Conservation (phyloP, 2,888 invertebrate species). For the Vanessa cardui region DNA sequence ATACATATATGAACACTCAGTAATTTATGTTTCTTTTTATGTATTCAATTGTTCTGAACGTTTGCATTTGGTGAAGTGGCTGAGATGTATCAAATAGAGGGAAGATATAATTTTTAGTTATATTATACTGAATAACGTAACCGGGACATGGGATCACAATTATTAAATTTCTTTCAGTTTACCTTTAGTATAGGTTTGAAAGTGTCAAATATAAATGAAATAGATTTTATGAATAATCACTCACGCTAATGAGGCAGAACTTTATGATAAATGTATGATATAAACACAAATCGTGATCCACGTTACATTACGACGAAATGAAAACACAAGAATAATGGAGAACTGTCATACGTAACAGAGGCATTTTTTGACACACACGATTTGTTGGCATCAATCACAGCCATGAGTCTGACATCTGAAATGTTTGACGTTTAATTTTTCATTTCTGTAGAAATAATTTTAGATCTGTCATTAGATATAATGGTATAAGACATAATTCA, state of each 20-base stretch:
- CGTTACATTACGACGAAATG: constrained; percentile 23
- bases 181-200: too few species aligned
- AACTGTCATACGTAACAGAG: constrained; percentile 37
- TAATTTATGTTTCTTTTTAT: too few species aligned
- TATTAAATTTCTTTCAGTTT: too few species aligned
- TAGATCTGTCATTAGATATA: constrained; percentile 17
- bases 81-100: too few species aligned
- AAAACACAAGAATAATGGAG: constrained; percentile 37
- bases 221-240: neutral
- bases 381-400: constrained; percentile 44
- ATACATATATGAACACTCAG: too few species aligned
- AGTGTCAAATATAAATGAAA: too few species aligned
- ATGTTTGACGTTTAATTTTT: constrained; percentile 43
- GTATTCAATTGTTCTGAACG: too few species aligned
- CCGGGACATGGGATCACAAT: too few species aligned
- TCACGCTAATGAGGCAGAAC: constrained; percentile 5
- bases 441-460: constrained; percentile 19
- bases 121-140: too few species aligned
- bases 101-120: too few species aligned
- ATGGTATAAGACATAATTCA: neutral
- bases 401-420: constrained; percentile 33
- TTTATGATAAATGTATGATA: constrained; percentile 10
- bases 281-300: constrained; percentile 6
- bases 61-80: too few species aligned
- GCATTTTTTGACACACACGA: constrained; percentile 40